These are phyloP conservation scores for Eulemur coronatus DNA, from an alignment of 2,797 vertebrate genomes.

Conservation along the genomic window DNA sequence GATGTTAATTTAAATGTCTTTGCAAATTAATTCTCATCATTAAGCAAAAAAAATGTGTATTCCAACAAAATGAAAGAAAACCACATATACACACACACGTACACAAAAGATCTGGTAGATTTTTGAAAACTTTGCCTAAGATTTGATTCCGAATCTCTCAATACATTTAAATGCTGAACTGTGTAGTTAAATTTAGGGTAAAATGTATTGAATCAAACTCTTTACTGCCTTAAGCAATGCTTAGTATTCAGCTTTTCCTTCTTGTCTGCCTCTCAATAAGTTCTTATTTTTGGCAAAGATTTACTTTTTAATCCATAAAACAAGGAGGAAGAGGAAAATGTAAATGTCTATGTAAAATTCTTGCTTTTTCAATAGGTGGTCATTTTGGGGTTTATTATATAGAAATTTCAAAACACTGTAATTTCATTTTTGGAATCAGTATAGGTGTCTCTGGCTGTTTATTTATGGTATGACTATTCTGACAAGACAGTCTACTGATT, in stretches of 20 bases:
- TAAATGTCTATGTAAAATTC: conserved; percentile 50
- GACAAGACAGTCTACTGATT: conserved; percentile 25
- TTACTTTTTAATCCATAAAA: conserved; percentile 65
- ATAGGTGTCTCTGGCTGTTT: conserved; percentile 9
- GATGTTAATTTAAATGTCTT: conserved; percentile 44
- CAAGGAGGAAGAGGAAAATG: conserved; percentile 59
- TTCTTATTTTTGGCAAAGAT: conserved; percentile 72
- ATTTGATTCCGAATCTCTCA: conserved; percentile 70
- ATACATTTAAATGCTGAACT: conserved; percentile 73
- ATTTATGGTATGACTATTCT: background rate
- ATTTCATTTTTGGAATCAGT: conserved; percentile 48
- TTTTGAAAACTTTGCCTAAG: conserved; percentile 65
- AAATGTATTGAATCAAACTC: conserved; percentile 70
- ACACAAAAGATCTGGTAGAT: background rate
- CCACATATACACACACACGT: background rate
- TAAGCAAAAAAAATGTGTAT: conserved; percentile 42
- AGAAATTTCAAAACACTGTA: conserved; percentile 56
- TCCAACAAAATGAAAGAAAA: background rate
- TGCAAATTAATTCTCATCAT: conserved; percentile 65
- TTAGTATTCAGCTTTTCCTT: conserved; percentile 65
- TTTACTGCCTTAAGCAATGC: conserved; percentile 67
- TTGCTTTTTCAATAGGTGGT: conserved; percentile 51
- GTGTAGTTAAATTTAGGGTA: conserved; percentile 78
- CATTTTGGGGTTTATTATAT: conserved; percentile 52
- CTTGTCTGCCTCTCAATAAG: conserved; percentile 70